These are phyloP conservation scores for Aspidapion aeneum DNA, from an alignment of 2,888 invertebrate species.

Conservation along the genomic window DNA sequence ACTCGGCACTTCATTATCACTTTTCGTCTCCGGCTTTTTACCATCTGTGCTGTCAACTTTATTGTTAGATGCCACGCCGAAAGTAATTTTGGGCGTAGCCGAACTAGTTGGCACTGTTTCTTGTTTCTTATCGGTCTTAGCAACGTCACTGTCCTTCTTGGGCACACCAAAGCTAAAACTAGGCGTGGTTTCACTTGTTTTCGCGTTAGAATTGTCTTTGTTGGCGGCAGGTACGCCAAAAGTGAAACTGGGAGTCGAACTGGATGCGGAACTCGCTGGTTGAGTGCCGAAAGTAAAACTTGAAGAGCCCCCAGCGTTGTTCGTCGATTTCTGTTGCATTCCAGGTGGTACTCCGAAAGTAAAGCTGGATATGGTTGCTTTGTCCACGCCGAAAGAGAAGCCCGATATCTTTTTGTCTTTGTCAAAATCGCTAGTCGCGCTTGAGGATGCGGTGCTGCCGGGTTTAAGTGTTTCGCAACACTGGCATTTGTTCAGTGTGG, in stretches of 20 bases:
- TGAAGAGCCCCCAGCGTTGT: slow-evolving; percentile 19
- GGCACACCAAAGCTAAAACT: no score
- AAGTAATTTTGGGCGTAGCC: not conserved
- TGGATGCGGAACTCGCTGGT: slow-evolving; percentile 24
- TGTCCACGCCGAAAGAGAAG: slow-evolving; percentile 53
- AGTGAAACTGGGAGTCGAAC: slow-evolving; percentile 21
- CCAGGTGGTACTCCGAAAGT: slow-evolving; percentile 42
- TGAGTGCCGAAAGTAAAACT: slow-evolving; percentile 45
- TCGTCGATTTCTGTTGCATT: slow-evolving; percentile 1
- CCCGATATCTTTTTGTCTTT: slow-evolving; percentile 32
- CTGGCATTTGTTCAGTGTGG: slow-evolving; percentile 47
- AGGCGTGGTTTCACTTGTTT: not conserved
- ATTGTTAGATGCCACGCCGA: not conserved
- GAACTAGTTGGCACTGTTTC: not conserved
- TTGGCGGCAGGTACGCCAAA: slow-evolving; percentile 21
- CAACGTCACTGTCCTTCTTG: no score
- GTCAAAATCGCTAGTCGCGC: slow-evolving; percentile 22
- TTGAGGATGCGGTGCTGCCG: slow-evolving; percentile 33
- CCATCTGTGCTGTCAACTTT: not conserved
- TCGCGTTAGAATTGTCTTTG: not conserved
- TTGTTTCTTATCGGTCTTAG: not conserved
- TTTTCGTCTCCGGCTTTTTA: not conserved
- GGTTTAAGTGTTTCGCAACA: slow-evolving; percentile 58
- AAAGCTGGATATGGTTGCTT: slow-evolving; percentile 42
- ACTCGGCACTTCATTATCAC: not conserved